Percentiles rank a stretch among this genome's conserved stretches.
Evolutionary conservation across 1,140 invertebrate genomes (phyloP).

Genomic region (Eriosoma lanigerum): DNA sequence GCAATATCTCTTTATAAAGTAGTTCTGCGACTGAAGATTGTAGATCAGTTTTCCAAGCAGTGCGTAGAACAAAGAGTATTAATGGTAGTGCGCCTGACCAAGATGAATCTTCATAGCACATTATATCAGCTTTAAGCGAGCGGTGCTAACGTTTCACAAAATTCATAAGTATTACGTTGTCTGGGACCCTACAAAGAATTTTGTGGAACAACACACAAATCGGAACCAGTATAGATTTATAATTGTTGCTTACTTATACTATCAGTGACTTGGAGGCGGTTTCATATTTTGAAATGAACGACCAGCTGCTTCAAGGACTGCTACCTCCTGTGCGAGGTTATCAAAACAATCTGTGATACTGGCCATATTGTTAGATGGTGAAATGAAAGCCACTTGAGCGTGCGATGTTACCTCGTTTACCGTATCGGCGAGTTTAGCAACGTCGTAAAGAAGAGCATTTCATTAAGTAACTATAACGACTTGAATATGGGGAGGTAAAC

Average conservation of each 20-base stretch:
- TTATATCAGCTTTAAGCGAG: conserved; percentile 56
- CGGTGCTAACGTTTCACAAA: conserved; percentile 53
- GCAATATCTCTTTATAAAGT: conserved; percentile 32
- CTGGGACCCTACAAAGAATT: not conserved
- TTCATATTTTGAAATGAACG: too few species aligned
- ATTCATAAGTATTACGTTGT: not conserved
- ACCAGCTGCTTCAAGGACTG: too few species aligned
- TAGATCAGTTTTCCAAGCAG: conserved; percentile 16
- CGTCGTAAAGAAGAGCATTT: too few species aligned
- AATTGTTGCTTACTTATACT: not conserved
- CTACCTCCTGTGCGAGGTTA: too few species aligned
- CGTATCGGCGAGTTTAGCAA: too few species aligned
- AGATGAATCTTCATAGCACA: conserved; percentile 45
- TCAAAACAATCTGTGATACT: too few species aligned
- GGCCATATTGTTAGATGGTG: too few species aligned
- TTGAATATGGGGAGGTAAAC: too few species aligned
- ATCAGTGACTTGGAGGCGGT: not conserved
- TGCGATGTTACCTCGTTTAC: too few species aligned
- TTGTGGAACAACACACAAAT: not conserved
- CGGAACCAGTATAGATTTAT: not conserved
- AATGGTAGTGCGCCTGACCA: conserved; percentile 17
- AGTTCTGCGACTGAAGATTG: conserved; percentile 42
- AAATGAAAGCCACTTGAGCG: too few species aligned
- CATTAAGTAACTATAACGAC: too few species aligned
- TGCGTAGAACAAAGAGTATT: not conserved